Evolutionary conservation across 2,113 vertebrate species (phyloP), one percentile per base, ranked within the genome.

Genomic region (Nestor notabilis): DNA sequence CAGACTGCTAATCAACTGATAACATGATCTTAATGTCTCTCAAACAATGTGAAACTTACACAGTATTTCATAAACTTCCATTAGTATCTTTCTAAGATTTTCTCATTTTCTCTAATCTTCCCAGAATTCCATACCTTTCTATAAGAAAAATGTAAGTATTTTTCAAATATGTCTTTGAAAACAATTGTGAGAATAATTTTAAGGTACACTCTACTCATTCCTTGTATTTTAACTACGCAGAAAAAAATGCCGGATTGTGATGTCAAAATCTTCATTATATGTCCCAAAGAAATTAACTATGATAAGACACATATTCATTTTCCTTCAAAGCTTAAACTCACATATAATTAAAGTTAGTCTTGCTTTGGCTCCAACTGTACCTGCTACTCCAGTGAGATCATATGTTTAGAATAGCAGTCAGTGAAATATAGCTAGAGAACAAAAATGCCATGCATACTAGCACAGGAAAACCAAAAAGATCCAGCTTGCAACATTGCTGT

Each of bases 301-400:
- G 41, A 3, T 65, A 83, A 63, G 41, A 70, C 49, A 88, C 43
- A 56, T 43, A 52, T n/a, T 75, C 19, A 55, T 82, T 33, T 58
- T 81, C 47, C 56, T 78, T 90, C 29, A 44, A 78, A 78, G 33
- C 29, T 72, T 88, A 70, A 96, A 83, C 50, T 92, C 9, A 52
- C 58, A 31, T 49, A 55, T 41, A 66, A 76, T 72, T 68, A 68
- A 91, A 77, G 28, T 90, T 86, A 75, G 44, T 74, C 55, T 87
- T 90, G 64, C 43, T 35, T 89, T 94, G 86, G 86, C 60, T 96
- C 55, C 83, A 83, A 60, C 33, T 83, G 24, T 70, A 93, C 96
- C 93, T 91, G 83, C 86, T 92, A 47, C 64, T 86, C 75, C 92
- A 93, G 66, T 92, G 93, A 97, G 86, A 71, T 93, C 76, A 94